phyloP scores from a whole-genome alignment of 2,888 invertebrate genomes.

The Kryphioiulus occultus region DNA sequence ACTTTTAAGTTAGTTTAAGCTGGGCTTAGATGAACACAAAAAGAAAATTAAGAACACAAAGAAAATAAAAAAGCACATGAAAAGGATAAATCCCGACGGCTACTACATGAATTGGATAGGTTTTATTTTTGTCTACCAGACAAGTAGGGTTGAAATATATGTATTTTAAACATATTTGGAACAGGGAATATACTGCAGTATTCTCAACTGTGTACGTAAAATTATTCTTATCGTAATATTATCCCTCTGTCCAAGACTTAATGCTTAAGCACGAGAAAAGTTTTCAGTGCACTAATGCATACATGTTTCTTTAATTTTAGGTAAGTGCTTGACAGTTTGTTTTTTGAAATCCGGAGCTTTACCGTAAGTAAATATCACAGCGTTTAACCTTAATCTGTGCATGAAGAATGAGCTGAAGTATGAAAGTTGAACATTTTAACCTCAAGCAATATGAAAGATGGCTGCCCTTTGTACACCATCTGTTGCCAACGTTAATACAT shows the following conservation, averaged over 20 bases:
- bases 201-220: no score
- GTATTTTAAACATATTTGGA: no score
- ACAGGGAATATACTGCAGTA: no score
- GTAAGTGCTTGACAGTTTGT: neutral
- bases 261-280: neutral
- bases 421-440: neutral
- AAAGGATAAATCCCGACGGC: no score
- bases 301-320: neutral
- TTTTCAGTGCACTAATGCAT: neutral
- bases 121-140: no score
- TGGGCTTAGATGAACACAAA: no score
- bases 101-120: no score
- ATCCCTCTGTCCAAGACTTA: neutral
- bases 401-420: neutral
- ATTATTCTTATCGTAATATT: neutral
- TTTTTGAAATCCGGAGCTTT: neutral
- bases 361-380: neutral
- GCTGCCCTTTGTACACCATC: neutral
- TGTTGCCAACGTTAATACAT: neutral
- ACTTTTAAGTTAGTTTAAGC: no score
- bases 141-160: no score
- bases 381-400: neutral
- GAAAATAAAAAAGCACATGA: no score
- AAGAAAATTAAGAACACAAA: no score
- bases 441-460: neutral